Percentiles rank a stretch among this genome's conserved stretches.
Conservation (phyloP, 2,888 invertebrate species). For the Machimus atricapillus region DNA sequence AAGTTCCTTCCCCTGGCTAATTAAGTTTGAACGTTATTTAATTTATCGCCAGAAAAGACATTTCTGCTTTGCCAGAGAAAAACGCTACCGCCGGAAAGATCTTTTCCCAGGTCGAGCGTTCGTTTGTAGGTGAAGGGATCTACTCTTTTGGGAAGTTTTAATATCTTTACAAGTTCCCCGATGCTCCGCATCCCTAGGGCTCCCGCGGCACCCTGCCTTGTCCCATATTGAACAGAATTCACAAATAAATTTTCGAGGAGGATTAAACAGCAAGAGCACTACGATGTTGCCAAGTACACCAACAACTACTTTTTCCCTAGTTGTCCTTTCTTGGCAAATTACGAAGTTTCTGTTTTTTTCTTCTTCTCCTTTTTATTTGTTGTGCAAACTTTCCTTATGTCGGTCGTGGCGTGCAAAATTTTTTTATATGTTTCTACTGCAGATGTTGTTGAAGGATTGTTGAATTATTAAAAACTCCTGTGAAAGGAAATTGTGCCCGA, state of each 20-base stretch:
- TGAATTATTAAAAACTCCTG: slow-evolving; percentile 3
- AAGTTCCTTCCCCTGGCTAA: not conserved
- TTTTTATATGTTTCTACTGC: slow-evolving; percentile 1
- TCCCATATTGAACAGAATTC: not conserved
- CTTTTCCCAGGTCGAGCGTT: not conserved
- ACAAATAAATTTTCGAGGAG: not conserved
- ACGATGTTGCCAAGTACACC: not conserved
- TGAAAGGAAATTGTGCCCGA: not conserved
- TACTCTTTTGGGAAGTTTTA: not conserved
- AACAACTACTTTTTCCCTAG: not conserved
- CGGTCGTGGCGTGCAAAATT: not conserved
- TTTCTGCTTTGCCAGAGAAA: not conserved
- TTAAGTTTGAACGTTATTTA: not conserved
- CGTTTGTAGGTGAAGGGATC: not conserved
- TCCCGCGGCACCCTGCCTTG: not conserved
- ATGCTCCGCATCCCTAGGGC: not conserved
- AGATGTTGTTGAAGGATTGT: slow-evolving; percentile 2
- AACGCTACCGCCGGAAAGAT: not conserved
- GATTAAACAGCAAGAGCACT: not conserved
- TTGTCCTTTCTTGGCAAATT: not conserved
- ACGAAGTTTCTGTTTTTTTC: not conserved
- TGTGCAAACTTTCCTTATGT: not conserved
- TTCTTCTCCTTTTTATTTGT: not conserved
- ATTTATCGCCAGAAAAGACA: not conserved
- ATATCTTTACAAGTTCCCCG: not conserved